Conservation (phyloP, 1,140 invertebrate species). For the Battus philenor region DNA sequence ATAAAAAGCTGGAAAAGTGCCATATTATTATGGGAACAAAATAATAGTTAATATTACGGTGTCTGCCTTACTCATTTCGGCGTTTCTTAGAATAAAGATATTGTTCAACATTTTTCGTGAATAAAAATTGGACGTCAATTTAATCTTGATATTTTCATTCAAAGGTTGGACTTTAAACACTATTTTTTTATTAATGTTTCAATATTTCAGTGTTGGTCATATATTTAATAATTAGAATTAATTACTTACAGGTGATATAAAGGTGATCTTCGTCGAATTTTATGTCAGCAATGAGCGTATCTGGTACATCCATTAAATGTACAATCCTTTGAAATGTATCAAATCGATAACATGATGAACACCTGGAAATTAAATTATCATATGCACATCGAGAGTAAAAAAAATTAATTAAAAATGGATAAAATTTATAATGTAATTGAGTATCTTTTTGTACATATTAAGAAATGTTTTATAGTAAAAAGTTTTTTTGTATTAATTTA, state of each 20-base stretch:
- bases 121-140: too few species aligned
- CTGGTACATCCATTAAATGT: conserved; percentile 10
- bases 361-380: neutral
- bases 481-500: neutral
- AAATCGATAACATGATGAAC: conserved; percentile 3
- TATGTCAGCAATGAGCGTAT: neutral
- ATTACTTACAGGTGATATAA: conserved; percentile 8
- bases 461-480: neutral
- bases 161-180: too few species aligned
- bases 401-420: neutral
- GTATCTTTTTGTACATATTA: neutral
- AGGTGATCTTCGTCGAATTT: conserved; percentile 5
- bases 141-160: too few species aligned
- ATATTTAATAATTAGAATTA: too few species aligned
- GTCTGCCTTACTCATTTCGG: too few species aligned
- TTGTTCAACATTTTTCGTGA: neutral
- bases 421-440: neutral
- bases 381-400: too few species aligned
- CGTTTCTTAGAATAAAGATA: neutral
- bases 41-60: too few species aligned
- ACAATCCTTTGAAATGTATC: conserved; percentile 8
- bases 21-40: too few species aligned
- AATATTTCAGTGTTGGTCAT: too few species aligned
- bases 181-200: too few species aligned
- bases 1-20: too few species aligned